Evolutionary conservation across 1,140 invertebrate species (phyloP), one percentile per base, ranked within the genome.

Genomic region (Bombus difficillimus): DNA sequence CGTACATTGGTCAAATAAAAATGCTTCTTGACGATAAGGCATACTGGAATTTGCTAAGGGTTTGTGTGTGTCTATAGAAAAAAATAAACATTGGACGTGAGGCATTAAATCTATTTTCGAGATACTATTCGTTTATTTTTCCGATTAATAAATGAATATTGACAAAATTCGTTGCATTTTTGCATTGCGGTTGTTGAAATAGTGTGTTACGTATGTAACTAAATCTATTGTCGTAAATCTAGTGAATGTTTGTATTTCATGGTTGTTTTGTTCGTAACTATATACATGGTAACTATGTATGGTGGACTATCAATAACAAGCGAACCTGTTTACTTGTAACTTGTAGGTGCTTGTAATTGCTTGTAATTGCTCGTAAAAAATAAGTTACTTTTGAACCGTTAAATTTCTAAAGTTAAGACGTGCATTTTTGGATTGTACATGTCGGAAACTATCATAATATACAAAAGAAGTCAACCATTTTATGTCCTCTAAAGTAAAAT

Each of bases 361-460:
- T n/a, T 34, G 22, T 64, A 86, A 75, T 74, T 28, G 4, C 5
- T 25, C 28, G 15, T 47, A 9, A 86, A 87, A 73, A 86, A 89
- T 68, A 91, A 88, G 72, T 53, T 53, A 53, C 5, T 53, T 53
- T 6, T 53, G 18, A 53, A 53, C 0, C 5, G 18, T 0, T 53
- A 22, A 1, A 53, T 22, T 53, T 53, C 18, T 53, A 22, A 22
- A 53, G 18, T 53, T 22, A 53, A 53, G 1, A 6, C 5, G 18
- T 53, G 6, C 18, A 53, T 53, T 53, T 53, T 8, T 22, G 18
- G 47, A 53, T 53, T 53, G 8, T 22, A 53, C 1, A 0, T 6
- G 18, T 22, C 0, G 47, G 8, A 22, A 53, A 53, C 18, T 53
- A 22, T 22, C 6, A 8, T 8, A 22, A 8, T 53, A 53, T 53